Evolutionary conservation across 1,140 invertebrate genomes (phyloP).

Genomic region (Zaprionus tsacasi): DNA sequence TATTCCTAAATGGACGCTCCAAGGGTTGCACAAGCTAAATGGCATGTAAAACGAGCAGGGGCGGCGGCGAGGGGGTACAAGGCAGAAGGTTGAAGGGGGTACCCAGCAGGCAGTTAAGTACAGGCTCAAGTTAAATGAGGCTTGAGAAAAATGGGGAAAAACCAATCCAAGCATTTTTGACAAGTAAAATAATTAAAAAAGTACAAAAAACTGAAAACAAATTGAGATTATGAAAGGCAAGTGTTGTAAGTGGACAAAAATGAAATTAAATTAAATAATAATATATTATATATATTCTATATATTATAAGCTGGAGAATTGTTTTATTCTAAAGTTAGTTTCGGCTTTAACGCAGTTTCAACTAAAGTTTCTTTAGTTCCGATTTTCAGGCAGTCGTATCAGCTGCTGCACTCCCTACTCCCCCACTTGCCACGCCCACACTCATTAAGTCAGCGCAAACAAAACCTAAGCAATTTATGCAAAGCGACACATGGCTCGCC

Average conservation of each 20-base stretch:
- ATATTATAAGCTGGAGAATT: too few species aligned
- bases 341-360: background rate
- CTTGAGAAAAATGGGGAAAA: background rate
- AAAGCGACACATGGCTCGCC: conserved; percentile 64
- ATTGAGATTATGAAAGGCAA: background rate
- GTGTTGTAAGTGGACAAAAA: background rate
- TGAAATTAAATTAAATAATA: background rate
- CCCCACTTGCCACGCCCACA: conserved; percentile 10
- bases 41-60: conserved; percentile 57
- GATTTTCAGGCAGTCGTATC: background rate
- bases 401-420: background rate
- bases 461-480: conserved; percentile 77
- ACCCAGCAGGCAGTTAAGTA: conserved; percentile 6
- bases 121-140: conserved; percentile 36
- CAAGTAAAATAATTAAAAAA: background rate
- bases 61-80: background rate
- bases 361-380: background rate
- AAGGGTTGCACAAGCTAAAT: conserved; percentile 49
- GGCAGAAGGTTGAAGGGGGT: background rate
- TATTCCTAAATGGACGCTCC: conserved; percentile 47
- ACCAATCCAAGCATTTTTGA: background rate
- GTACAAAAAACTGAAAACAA: conserved; percentile 2
- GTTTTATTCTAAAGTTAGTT: background rate
- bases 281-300: too few species aligned
- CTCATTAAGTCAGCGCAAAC: conserved; percentile 75